Evolutionary conservation across 2,888 invertebrate species (phyloP).

Genomic region (Elmis aenea): DNA sequence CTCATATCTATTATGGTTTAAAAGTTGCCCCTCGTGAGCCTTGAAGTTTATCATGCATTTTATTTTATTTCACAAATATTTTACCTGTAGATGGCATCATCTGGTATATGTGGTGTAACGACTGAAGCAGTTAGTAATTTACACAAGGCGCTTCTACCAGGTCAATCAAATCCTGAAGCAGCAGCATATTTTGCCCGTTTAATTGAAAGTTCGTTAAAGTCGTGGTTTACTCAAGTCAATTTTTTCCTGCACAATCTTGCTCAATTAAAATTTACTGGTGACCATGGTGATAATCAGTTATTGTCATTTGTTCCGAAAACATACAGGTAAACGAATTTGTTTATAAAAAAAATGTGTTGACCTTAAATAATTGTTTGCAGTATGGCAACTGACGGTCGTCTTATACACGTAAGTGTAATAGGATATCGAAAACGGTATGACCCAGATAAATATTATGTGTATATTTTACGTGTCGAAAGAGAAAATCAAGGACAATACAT

Average conservation of each 20-base stretch:
- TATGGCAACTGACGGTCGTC: conserved; percentile 83
- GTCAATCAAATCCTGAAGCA: conserved; percentile 89
- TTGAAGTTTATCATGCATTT: no score
- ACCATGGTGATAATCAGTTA: conserved; percentile 73
- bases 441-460: conserved; percentile 97
- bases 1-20: no score
- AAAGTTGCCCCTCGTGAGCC: no score
- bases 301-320: conserved; percentile 91
- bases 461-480: conserved; percentile 77
- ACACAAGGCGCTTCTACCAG: conserved; percentile 81
- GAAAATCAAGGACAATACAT: conserved; percentile 82
- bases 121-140: conserved; percentile 90
- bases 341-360: no score
- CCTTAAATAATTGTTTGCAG: no score
- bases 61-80: conserved; percentile 1
- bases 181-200: conserved; percentile 93
- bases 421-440: conserved; percentile 93
- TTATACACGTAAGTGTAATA: conserved; percentile 78
- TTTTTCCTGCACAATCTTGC: conserved; percentile 97
- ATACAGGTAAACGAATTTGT: conserved; percentile 91
- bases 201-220: conserved; percentile 91
- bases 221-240: conserved; percentile 93
- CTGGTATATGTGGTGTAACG: conserved; percentile 88
- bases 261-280: conserved; percentile 86
- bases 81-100: conserved; percentile 73